Base-by-base conservation (phyloP, 1,140 invertebrate genomes). In the Dinothrombium tinctorium region DNA sequence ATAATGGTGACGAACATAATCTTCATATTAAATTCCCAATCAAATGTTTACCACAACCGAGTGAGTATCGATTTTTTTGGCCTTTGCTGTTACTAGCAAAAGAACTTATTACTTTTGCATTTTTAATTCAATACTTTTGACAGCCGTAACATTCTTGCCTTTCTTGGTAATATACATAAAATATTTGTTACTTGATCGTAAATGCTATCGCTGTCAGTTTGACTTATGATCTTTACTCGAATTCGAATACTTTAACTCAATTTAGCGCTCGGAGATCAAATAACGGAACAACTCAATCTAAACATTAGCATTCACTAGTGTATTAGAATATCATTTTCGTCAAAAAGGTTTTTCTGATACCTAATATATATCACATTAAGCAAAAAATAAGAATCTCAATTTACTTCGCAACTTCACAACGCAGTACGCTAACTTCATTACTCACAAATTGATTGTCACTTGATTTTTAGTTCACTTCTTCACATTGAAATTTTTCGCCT, bases 21-120 rank as follows among this genome's bases (percentile, higher is more conserved):
- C 32, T 40, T 11, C 14, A 37, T 7, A 31, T 54, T 38, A 52
- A 63, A 33, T 57, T 63, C 38, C 61, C 62, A 45, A 68, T 76
- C 37, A 69, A 73, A 43, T 81, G 76, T 53, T 55, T 76, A 41
- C 77, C 76, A 4, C 61, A 73, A 44, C 76, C 76, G 23, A 72
- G 73, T 75, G 51, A 49, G 52, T 54, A 7, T 20, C n/a, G n/a
- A n/a, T n/a, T n/a, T n/a, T n/a, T n/a, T n/a, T n/a, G n/a, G n/a
- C n/a, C n/a, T n/a, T n/a, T n/a, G n/a, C n/a, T n/a, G 29, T 22
- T 11, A 15, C 7, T 35, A 21, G 14, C 12, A 23, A 41, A 38
- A 12, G 15, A 38, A 33, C 24, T 2, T 23, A 25, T 32, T 23
- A 39, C 24, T 19, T 43, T 14, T 8, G 8, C 26, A 28, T 28